Conservation (phyloP, 2,113 vertebrate species). For the Ariopsis seemanni region DNA sequence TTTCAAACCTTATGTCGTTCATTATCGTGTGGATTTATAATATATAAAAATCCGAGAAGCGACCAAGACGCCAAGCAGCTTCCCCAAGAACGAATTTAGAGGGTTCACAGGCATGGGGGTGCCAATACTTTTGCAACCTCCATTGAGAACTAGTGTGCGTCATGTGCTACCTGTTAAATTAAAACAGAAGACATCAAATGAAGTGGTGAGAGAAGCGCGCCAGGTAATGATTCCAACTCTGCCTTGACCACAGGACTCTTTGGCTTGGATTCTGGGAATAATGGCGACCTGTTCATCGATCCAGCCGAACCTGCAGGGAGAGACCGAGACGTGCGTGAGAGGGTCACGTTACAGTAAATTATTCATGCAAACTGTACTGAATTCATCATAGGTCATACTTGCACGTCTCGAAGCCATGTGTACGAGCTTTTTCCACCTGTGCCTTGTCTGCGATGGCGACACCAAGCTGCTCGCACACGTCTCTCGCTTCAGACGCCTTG, state of each 20-base stretch:
- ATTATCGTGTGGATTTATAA: background rate
- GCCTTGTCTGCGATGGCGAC: conserved; percentile 75
- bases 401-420: conserved; percentile 84
- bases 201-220: conserved; percentile 6
- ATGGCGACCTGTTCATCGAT: conserved; percentile 76
- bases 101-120: background rate
- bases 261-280: conserved; percentile 77
- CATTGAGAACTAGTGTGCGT: background rate
- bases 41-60: background rate
- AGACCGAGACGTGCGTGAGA: background rate
- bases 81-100: background rate
- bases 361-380: background rate
- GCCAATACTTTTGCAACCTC: background rate
- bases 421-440: conserved; percentile 74
- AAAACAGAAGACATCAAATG: conserved; percentile 80
- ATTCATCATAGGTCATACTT: conserved; percentile 68
- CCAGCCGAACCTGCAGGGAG: conserved; percentile 85
- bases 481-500: conserved; percentile 75
- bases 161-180: conserved; percentile 80
- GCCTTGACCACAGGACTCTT: conserved; percentile 77
- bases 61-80: background rate
- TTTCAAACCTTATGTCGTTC: background rate
- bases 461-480: conserved; percentile 70
- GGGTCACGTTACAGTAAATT: background rate
- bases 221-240: conserved; percentile 74